Percentiles rank a stretch among this genome's conserved stretches.
Conservation (phyloP, 1,140 invertebrate species). For the Pogonomyrmex californicus region DNA sequence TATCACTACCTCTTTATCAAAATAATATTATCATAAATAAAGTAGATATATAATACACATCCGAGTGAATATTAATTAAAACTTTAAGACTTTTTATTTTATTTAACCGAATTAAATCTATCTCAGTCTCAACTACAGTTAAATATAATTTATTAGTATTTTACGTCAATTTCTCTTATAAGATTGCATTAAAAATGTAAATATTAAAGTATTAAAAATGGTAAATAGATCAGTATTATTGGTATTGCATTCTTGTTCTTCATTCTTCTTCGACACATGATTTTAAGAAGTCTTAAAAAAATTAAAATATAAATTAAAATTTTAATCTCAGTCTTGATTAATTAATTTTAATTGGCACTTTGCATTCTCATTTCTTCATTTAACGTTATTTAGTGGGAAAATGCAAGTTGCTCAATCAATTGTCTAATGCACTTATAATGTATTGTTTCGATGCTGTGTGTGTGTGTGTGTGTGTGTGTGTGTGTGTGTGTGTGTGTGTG, state of each 20-base stretch:
- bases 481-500: too few species aligned
- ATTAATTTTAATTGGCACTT: slow-evolving; percentile 8
- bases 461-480: too few species aligned
- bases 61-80: background rate
- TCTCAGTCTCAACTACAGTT: slow-evolving; percentile 5
- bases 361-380: slow-evolving; percentile 8
- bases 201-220: background rate
- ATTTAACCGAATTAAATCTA: background rate
- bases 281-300: background rate
- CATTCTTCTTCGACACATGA: background rate
- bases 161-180: background rate
- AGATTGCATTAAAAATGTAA: background rate
- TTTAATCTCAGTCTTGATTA: background rate
- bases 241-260: background rate
- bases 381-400: background rate
- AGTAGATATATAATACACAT: background rate
- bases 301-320: slow-evolving; percentile 3
- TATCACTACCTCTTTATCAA: background rate
- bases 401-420: background rate
- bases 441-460: background rate
- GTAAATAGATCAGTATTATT: background rate
- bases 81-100: background rate
- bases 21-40: background rate
- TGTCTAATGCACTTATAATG: background rate
- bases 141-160: slow-evolving; percentile 10